Base-by-base conservation (phyloP, 1,140 invertebrate species). In the Drosophila sturtevanti region DNA sequence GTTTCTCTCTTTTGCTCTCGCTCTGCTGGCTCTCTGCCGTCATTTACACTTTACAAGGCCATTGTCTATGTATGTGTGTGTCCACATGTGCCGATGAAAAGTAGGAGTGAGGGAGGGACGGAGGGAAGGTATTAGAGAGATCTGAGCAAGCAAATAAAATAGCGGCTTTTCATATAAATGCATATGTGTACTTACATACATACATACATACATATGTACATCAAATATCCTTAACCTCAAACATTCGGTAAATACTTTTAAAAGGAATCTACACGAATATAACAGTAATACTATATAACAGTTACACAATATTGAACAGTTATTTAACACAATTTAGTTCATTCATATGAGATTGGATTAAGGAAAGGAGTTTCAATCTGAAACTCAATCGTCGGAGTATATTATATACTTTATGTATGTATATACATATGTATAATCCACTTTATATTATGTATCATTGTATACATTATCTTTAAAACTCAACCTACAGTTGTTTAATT, bases 41-140 rank as follows among this genome's bases (percentile, higher is more conserved):
- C 41, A 48, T 48, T 48, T 48, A 18, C 41, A 48, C 41, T 18
- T 48, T 21, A 16, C 41, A 48, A 48, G 41, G 41, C 41, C 41
- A 48, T 38, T 38, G 37, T 38, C 41, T 6, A 31, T 31, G 27
- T 31, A 24, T 24, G 22, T 24, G 7, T 31, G 6, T 31, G 27
- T 31, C 27, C 6, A 31, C 27, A 31, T 21, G 41, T 48, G 41
- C 41, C 41, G 21, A 11, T 48, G 41, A 10, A 4, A 2, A 21
- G 7, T 9, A 7, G 16, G 41, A 16, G 5, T 21, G 9, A 41
- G 41, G 14, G 1, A 4, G 16, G 1, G 14, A 16, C 4, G 14
- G 5, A 48, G 16, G 1, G 10, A 21, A 14, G 14, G 41, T 31
- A 31, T 31, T 5, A n/a, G 41, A 48, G 16, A 18, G 41, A 11